phyloP scores from a whole-genome alignment of 2,888 invertebrate species.

The Chorisops tibialis region DNA sequence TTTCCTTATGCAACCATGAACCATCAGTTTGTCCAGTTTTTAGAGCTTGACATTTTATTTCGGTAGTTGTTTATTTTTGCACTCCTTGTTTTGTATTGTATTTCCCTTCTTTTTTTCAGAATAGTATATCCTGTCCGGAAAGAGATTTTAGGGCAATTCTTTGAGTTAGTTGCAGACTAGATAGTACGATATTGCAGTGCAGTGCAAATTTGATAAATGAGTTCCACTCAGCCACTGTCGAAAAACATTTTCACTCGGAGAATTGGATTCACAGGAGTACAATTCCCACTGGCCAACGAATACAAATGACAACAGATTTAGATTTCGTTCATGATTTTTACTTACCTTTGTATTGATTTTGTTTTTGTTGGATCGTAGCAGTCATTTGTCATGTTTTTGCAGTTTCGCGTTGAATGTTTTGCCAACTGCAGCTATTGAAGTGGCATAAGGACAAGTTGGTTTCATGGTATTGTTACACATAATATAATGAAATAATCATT shows the following conservation, averaged over 20 bases:
- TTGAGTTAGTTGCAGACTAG: too few species aligned
- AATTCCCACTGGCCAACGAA: background rate
- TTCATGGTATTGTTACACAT: too few species aligned
- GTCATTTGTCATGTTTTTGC: slow-evolving; percentile 23
- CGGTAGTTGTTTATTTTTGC: too few species aligned
- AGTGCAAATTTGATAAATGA: slow-evolving; percentile 24
- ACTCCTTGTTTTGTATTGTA: too few species aligned
- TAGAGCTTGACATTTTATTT: too few species aligned
- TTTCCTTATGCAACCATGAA: too few species aligned
- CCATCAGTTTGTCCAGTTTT: too few species aligned
- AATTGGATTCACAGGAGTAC: background rate
- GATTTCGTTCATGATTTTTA: slow-evolving; percentile 17
- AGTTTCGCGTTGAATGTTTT: background rate
- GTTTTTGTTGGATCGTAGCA: slow-evolving; percentile 18
- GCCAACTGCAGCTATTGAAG: background rate
- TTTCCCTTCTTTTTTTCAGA: too few species aligned
- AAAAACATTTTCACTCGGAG: slow-evolving; percentile 15
- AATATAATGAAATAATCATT: too few species aligned
- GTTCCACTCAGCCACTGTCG: slow-evolving; percentile 18
- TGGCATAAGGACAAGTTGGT: too few species aligned
- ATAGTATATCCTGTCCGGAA: too few species aligned
- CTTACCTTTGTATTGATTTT: slow-evolving; percentile 9
- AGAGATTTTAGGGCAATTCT: too few species aligned
- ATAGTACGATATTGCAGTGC: background rate
- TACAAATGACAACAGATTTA: slow-evolving; percentile 27